These are phyloP conservation scores for Cephus spinipes DNA, from an alignment of 2,888 invertebrate species.

Conservation along the genomic window DNA sequence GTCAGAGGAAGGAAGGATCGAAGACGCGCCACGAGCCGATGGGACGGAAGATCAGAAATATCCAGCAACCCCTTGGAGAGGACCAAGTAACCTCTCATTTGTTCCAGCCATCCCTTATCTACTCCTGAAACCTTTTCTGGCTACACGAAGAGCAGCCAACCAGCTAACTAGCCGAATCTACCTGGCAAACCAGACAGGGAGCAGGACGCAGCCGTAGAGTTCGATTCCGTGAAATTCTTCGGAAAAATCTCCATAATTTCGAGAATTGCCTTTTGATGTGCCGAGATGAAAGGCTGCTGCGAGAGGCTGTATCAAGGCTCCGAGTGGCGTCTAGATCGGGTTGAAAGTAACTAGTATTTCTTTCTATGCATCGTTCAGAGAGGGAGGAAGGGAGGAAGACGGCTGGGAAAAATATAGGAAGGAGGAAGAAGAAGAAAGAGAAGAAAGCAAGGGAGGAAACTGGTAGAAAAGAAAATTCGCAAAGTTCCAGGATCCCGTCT, in stretches of 20 bases:
- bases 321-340: neutral
- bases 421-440: neutral
- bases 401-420: neutral
- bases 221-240: conserved; percentile 53
- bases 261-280: conserved; percentile 64
- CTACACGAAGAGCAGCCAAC: neutral
- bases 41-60: conserved; percentile 1
- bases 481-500: neutral
- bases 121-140: conserved; percentile 12
- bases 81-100: conserved; percentile 42
- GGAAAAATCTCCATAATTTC: conserved; percentile 64
- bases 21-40: neutral
- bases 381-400: neutral
- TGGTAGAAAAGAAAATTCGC: neutral
- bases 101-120: conserved; percentile 33
- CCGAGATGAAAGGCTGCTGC: conserved; percentile 57
- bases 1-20: neutral
- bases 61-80: neutral
- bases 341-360: neutral
- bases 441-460: neutral
- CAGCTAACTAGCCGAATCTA: neutral
- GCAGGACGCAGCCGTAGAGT: conserved; percentile 27
- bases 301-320: neutral
- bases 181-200: conserved; percentile 7
- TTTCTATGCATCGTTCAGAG: neutral